Evolutionary conservation across 2,888 invertebrate genomes (phyloP).

Genomic region (Schizotus pectinicornis): DNA sequence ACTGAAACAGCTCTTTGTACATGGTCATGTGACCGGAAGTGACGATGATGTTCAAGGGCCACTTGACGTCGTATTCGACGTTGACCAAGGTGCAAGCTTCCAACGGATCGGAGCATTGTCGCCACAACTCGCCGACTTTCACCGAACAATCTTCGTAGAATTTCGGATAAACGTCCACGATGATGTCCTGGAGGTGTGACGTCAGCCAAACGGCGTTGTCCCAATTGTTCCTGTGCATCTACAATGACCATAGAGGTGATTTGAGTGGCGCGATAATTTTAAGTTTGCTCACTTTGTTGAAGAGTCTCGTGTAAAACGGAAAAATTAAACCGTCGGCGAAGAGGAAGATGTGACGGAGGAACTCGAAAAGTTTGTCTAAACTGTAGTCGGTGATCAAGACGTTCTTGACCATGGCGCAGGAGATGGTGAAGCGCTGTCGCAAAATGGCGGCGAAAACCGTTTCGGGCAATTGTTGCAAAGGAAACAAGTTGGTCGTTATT

Average conservation of each 20-base stretch:
- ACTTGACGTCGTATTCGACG: slow-evolving; percentile 47
- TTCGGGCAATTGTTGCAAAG: slow-evolving; percentile 49
- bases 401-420: slow-evolving; percentile 53
- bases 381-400: slow-evolving; percentile 49
- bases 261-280: neutral
- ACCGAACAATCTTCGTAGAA: slow-evolving; percentile 50
- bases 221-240: slow-evolving; percentile 46
- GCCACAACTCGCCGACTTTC: slow-evolving; percentile 44
- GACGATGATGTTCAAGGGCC: slow-evolving; percentile 56
- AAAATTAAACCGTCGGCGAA: slow-evolving; percentile 54
- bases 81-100: slow-evolving; percentile 45
- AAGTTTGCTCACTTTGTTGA: slow-evolving; percentile 46
- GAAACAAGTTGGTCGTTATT: slow-evolving; percentile 48
- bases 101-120: slow-evolving; percentile 41
- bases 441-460: slow-evolving; percentile 45
- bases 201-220: slow-evolving; percentile 53
- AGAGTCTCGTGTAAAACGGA: slow-evolving; percentile 52
- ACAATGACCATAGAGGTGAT: neutral
- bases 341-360: slow-evolving; percentile 52
- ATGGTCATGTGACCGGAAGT: slow-evolving; percentile 44
- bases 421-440: slow-evolving; percentile 49
- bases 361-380: slow-evolving; percentile 50
- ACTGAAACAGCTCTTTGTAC: slow-evolving; percentile 52
- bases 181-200: slow-evolving; percentile 52
- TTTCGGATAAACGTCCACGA: slow-evolving; percentile 53